phyloP scores from a whole-genome alignment of 2,797 vertebrate genomes.

The Iguana delicatissima region DNA sequence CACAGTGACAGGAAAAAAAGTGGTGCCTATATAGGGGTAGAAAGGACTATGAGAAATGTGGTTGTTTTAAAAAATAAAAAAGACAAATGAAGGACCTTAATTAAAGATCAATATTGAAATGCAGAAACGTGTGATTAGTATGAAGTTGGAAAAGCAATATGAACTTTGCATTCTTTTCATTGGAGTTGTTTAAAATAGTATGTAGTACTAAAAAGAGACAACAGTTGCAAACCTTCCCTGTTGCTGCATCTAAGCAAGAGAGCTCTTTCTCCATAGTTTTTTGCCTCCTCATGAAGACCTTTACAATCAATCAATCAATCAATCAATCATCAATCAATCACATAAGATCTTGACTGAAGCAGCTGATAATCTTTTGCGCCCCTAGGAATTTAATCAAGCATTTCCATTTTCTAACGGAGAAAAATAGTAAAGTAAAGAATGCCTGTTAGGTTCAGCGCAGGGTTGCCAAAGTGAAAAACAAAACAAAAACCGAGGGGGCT shows the following conservation, averaged over 20 bases:
- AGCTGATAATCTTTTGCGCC: background rate
- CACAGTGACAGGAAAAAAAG: too few relatives aligned
- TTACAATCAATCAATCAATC: background rate
- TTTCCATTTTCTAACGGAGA: background rate
- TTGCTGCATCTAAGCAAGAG: background rate
- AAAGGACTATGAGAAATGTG: background rate
- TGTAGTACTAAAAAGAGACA: background rate
- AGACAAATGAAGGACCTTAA: background rate
- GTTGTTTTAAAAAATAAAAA: background rate
- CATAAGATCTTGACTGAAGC: background rate
- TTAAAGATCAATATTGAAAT: background rate
- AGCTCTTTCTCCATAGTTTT: too few relatives aligned
- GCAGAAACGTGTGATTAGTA: background rate
- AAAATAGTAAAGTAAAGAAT: background rate
- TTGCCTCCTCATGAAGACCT: background rate
- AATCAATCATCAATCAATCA: background rate
- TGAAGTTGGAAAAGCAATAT: background rate
- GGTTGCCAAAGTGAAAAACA: too few relatives aligned
- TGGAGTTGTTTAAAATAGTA: background rate
- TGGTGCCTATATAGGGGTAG: background rate
- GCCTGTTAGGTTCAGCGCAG: too few relatives aligned
- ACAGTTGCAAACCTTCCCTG: background rate
- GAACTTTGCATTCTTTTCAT: background rate
- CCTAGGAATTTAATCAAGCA: background rate
- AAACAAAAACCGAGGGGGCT: too few relatives aligned